Base-by-base conservation (phyloP, 2,888 invertebrate species). In the Odontocolon sp. region DNA sequence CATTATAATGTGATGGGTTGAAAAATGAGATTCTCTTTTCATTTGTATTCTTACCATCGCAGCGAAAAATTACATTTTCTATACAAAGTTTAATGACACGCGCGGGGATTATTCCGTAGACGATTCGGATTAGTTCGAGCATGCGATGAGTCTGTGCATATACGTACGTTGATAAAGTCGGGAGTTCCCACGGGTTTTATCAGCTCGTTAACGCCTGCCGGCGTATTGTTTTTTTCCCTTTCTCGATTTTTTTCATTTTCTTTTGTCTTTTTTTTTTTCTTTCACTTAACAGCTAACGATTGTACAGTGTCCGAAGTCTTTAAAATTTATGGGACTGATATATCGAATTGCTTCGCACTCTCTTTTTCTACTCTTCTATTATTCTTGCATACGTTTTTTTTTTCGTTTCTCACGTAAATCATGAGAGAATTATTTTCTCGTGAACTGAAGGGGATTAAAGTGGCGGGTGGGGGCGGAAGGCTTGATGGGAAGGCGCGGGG, bases 221-320 rank as follows among this genome's bases (percentile, higher is more conserved):
- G 14, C 26, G 9, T 14, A 9, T 33, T n/a, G n/a, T 9, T 23
- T 26, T 14, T 33, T 18, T 67, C 28, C 4, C 28, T 56, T 4
- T 40, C 54, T 77, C 28, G 26, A 45, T 72, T 56, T 28, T 18
- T 1, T 56, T 61, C 47, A 5, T 52, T 54, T 64, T 28, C 26
- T 66, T 28, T 38, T 36, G 28, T 59, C n/a, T 28, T 40, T 18
- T 4, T 9, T 26, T 47, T 26, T 9, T 26, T 9, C 23, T 73
- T 28, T 36, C n/a, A 57, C 77, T 77, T 77, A 77, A 72, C 21
- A 72, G 8, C 77, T 77, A 77, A 77, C 77, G 77, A 77, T 77
- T 77, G 77, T 77, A 69, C 77, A 77, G 68, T 38, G 42, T 72
- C 42, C 72, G 42, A 68, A 77, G 67, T 68, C 42, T 54, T 70